A percentile compares a stretch with the other conserved stretches of the same genome.
These are phyloP conservation scores for Columba janthina DNA, from an alignment of 2,113 vertebrate species.

Conservation along the genomic window DNA sequence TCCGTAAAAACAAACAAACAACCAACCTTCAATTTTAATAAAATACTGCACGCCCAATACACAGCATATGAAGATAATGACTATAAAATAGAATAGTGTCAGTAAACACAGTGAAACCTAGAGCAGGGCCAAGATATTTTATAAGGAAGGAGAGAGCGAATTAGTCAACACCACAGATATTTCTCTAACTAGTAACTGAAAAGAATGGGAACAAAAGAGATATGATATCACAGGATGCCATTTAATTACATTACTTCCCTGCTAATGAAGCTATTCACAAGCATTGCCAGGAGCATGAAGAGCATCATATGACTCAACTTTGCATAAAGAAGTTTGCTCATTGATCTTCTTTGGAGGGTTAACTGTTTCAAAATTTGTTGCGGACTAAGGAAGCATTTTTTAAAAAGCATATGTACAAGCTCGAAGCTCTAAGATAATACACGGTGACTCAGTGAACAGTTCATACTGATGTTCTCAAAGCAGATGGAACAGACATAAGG, in stretches of 20 bases:
- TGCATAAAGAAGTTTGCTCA: slow-evolving; percentile 15
- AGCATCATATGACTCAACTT: slow-evolving; percentile 53
- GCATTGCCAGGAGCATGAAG: slow-evolving; percentile 53
- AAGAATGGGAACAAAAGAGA: slow-evolving; percentile 33
- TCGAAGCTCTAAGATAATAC: not conserved
- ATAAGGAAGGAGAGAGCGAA: slow-evolving; percentile 8
- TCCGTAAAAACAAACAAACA: not conserved
- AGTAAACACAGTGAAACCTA: slow-evolving; percentile 10
- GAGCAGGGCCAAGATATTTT: slow-evolving; percentile 8
- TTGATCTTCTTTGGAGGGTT: slow-evolving; percentile 69
- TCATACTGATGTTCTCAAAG: not conserved
- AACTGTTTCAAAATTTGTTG: slow-evolving; percentile 49
- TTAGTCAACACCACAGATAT: slow-evolving; percentile 29
- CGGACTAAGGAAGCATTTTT: not conserved
- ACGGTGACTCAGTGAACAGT: not conserved
- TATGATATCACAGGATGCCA: slow-evolving; percentile 49
- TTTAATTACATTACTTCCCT: slow-evolving; percentile 59
- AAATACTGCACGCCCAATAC: not conserved
- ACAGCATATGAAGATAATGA: not conserved
- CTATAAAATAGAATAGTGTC: not conserved
- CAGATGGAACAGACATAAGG: not conserved
- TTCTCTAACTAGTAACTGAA: slow-evolving; percentile 63
- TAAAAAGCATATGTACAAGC: not conserved
- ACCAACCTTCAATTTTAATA: not conserved
- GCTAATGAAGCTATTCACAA: slow-evolving; percentile 47